Evolutionary conservation across 2,888 invertebrate genomes (phyloP).

Genomic region (Rhimphoctona megacephalus): DNA sequence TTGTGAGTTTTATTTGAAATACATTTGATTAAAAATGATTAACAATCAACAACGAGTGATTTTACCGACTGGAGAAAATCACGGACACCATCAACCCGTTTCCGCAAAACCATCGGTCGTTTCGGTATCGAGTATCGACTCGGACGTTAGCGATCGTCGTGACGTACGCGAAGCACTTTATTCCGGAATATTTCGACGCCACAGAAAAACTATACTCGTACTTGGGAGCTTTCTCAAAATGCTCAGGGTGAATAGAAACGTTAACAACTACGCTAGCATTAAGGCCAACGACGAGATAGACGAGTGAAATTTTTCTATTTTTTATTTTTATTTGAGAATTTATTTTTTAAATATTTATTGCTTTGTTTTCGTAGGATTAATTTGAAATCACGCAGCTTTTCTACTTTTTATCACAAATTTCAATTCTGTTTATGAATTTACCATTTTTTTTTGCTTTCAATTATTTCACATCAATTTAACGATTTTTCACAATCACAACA

Average conservation of each 20-base stretch:
- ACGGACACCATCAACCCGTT: constrained; percentile 79
- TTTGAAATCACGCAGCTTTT: constrained; percentile 5
- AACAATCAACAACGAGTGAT: constrained; percentile 83
- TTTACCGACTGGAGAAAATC: constrained; percentile 78
- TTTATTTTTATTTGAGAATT: constrained; percentile 7
- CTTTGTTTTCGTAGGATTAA: neutral
- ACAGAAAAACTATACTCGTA: constrained; percentile 84
- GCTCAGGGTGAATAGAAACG: constrained; percentile 84
- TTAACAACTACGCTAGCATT: constrained; percentile 84
- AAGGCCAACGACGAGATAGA: constrained; percentile 83
- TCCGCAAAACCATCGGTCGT: constrained; percentile 82
- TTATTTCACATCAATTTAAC: neutral
- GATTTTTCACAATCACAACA: neutral
- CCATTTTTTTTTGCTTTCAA: neutral
- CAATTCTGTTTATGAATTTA: neutral
- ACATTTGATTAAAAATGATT: constrained; percentile 77
- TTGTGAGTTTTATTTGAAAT: neutral
- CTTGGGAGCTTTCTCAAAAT: constrained; percentile 84
- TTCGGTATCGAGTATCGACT: constrained; percentile 83
- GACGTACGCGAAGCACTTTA: constrained; percentile 83
- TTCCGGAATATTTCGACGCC: constrained; percentile 83
- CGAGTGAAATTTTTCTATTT: constrained; percentile 77
- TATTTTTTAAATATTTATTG: neutral
- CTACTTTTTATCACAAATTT: neutral
- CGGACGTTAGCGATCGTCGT: constrained; percentile 83